Evolutionary conservation across 1,140 invertebrate genomes (phyloP).

Genomic region (Drosophila nasuta): DNA sequence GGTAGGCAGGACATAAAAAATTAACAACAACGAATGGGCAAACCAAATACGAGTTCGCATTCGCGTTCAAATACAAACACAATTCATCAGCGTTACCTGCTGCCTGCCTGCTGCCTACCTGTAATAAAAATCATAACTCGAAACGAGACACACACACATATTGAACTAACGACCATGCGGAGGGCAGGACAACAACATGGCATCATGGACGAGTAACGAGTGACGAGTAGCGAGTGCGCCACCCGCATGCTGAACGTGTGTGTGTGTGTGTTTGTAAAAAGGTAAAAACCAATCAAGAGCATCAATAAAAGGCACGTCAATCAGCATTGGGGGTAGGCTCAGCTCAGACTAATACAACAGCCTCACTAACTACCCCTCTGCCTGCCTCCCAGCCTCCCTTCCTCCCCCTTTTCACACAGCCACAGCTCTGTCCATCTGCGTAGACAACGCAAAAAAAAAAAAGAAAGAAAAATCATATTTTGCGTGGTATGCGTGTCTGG

Average conservation of each 20-base stretch:
- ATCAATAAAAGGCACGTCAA: conserved; percentile 84
- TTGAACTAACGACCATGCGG: conserved; percentile 71
- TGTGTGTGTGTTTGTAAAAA: conserved; percentile 53
- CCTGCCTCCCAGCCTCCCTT: neutral
- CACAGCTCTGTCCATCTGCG: conserved; percentile 24
- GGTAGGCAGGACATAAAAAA: conserved; percentile 63
- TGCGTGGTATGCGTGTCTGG: conserved; percentile 41
- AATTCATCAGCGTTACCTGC: conserved; percentile 64
- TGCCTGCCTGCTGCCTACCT: conserved; percentile 57
- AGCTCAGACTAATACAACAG: conserved; percentile 25
- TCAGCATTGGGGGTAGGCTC: conserved; percentile 64
- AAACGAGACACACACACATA: conserved; percentile 39
- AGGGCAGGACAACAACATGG: neutral
- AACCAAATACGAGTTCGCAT: conserved; percentile 58
- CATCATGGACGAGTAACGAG: neutral
- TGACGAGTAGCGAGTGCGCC: conserved; percentile 11
- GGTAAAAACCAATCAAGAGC: conserved; percentile 84
- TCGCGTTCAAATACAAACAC: conserved; percentile 46
- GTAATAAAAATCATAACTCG: conserved; percentile 82
- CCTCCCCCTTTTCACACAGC: conserved; percentile 2
- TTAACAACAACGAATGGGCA: conserved; percentile 67
- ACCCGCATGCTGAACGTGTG: conserved; percentile 38
- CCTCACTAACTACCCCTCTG: neutral
- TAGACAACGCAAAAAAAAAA: neutral
- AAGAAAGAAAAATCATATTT: conserved; percentile 27